phyloP scores from a whole-genome alignment of 1,140 invertebrate species.

The Trinorchestia longiramus region DNA sequence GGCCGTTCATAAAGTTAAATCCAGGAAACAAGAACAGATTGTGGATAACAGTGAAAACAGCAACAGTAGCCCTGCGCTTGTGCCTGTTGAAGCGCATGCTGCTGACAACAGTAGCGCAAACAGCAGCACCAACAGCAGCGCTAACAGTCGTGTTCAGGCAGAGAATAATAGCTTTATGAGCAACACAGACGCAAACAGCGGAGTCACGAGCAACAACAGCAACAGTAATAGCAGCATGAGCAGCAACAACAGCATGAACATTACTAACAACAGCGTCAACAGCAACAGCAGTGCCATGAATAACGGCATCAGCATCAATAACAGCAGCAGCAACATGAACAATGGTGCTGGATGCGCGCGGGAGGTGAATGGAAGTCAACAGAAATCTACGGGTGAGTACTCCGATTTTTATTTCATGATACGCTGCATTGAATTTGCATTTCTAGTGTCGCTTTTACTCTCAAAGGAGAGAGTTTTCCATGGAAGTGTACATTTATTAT shows the following conservation, averaged over 20 bases:
- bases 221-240: neutral
- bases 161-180: neutral
- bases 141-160: neutral
- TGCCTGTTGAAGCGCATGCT: neutral
- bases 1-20: neutral
- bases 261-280: neutral
- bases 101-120: neutral
- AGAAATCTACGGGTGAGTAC: neutral
- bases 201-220: neutral
- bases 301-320: neutral
- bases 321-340: neutral
- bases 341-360: neutral
- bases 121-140: too few species aligned
- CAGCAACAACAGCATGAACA: neutral
- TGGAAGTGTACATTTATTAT: neutral
- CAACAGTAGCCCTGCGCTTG: neutral
- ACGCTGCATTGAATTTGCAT: neutral
- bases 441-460: neutral
- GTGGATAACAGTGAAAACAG: slow-evolving; percentile 27
- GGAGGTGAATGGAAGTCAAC: neutral
- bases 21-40: slow-evolving; percentile 2
- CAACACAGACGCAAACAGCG: neutral
- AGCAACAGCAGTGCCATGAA: neutral
- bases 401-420: neutral
- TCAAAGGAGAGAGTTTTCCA: neutral